A percentile compares a stretch with the other conserved stretches of the same genome.
Evolutionary conservation across 2,113 vertebrate species (phyloP).

Genomic region (Dicrurus megarhynchus): DNA sequence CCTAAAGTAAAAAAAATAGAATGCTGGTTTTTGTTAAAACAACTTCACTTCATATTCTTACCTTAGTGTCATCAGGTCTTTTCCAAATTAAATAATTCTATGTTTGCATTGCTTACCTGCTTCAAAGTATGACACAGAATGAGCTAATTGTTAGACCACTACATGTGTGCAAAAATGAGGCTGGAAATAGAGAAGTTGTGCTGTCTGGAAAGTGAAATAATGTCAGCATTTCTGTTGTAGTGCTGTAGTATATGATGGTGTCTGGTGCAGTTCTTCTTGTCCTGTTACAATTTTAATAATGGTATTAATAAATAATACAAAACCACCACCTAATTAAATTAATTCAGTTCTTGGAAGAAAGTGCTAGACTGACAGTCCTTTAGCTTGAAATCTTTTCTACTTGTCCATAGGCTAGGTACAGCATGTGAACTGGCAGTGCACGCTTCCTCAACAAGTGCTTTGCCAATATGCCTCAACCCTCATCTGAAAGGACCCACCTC

Average conservation of each 20-base stretch:
- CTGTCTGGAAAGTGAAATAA: background rate
- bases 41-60: background rate
- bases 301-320: background rate
- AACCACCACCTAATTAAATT: background rate
- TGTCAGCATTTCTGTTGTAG: background rate
- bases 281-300: conserved; percentile 24
- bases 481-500: conserved; percentile 62
- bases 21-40: background rate
- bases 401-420: conserved; percentile 68
- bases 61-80: background rate
- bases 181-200: background rate
- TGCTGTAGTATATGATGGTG: background rate
- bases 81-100: background rate
- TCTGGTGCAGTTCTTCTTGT: background rate
- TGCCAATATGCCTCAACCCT: conserved; percentile 58
- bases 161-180: background rate
- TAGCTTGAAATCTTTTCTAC: conserved; percentile 70
- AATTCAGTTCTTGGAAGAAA: conserved; percentile 59
- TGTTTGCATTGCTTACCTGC: background rate
- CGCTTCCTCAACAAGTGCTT: conserved; percentile 58
- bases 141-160: background rate
- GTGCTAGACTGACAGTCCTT: conserved; percentile 49
- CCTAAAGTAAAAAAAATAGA: background rate
- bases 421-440: conserved; percentile 58
- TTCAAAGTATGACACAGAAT: background rate